Percentiles rank a stretch among this genome's conserved stretches.
These are phyloP conservation scores for Platyrinchus mystaceus DNA, from an alignment of 2,797 vertebrate genomes.

Conservation along the genomic window DNA sequence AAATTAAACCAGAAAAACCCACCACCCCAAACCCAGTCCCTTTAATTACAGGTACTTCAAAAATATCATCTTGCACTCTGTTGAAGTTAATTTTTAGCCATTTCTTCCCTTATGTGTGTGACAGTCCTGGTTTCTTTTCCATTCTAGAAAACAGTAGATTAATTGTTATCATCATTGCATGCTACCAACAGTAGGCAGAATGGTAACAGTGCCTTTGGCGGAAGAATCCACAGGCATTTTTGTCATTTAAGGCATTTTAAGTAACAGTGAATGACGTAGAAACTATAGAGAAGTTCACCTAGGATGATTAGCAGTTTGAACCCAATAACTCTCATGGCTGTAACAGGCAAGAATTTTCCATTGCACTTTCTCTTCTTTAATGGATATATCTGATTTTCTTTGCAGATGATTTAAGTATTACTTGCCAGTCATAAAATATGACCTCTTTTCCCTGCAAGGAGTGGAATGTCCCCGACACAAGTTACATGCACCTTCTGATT, in stretches of 20 bases:
- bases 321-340: not conserved
- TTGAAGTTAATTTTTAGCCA: not conserved
- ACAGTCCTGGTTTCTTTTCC: not conserved
- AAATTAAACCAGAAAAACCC: not conserved
- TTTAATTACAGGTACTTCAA: not conserved
- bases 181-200: not conserved
- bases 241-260: not conserved
- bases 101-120: not conserved
- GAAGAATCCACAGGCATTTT: not conserved
- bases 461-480: not conserved
- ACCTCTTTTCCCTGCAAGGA: not conserved
- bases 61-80: not conserved
- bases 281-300: not conserved
- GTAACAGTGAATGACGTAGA: not conserved
- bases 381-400: not conserved
- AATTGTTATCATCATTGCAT: not conserved
- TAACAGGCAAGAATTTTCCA: not conserved
- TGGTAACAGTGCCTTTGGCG: not conserved
- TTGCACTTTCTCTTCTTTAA: not conserved
- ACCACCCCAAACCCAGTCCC: accelerated
- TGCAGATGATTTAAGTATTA: not conserved
- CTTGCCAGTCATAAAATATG: not conserved
- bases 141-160: not conserved
- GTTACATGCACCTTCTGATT: not conserved
- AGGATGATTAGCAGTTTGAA: not conserved